Evolutionary conservation across 2,797 vertebrate species (phyloP), one percentile per base, ranked within the genome.

Genomic region (Kryptopterus vitreolus): DNA sequence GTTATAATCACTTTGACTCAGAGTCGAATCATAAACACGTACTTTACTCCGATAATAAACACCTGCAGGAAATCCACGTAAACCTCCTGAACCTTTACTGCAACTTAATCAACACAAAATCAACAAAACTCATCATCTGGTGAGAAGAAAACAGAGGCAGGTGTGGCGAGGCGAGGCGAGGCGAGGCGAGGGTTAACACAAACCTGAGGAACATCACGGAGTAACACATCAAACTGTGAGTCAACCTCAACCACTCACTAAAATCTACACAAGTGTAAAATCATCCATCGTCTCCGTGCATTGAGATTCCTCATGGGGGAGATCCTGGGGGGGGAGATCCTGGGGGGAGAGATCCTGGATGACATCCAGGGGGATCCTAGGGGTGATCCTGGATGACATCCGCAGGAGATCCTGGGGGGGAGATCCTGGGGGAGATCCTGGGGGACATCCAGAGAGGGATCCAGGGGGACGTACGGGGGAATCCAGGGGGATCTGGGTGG

Each of bases 281-380:
- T 35, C 18, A 22, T 53, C 50, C 50, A 3, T 35, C 69, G 13
- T 0, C 50, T 33, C 50, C 29, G 3, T 0, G 11, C 26, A 1
- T 0, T 6, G 24, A 1, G 66, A 20, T 6, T 11, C 24, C 0
- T 3, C 2, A 12, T 3, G 0, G 31, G 22, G 6, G 15, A 3
- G 13, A 29, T 3, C 7, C 3, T 35, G 15, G 8, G 7, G 3
- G 15, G 8, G 7, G 3, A 38, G 38, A 43, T 43, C 38, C 0
- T 2, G 10, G 38, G 10, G 38, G 10, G 3, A 43, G 6, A 43
- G 38, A 43, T 43, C 38, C 10, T 7, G 7, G 7, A 38, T 3
- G 7, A 38, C 5, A 38, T 38, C 1, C 38, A 5, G 38, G 38
- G 10, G 38, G 38, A 43, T 8, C 38, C 38, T 9, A 8, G 38